Percentiles rank a stretch among this genome's conserved stretches.
These are phyloP conservation scores for Murina feae DNA, from an alignment of 2,113 vertebrate species.

Conservation along the genomic window DNA sequence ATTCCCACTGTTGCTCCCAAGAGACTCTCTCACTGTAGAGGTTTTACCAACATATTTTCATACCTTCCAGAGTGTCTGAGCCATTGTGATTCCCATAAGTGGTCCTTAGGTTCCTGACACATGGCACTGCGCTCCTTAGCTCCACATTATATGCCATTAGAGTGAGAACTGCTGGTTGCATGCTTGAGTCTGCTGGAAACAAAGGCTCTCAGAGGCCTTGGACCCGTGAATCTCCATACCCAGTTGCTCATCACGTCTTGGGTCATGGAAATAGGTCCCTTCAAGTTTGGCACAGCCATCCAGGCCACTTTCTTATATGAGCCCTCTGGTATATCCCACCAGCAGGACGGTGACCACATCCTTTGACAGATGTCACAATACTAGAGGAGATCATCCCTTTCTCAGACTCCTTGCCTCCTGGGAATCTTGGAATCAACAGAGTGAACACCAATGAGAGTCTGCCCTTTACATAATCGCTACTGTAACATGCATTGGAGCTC, in stretches of 20 bases:
- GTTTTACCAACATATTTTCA: not conserved
- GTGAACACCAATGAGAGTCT: not conserved
- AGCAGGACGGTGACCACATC: not conserved
- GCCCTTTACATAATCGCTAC: not conserved
- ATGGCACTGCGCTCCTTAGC: too few relatives aligned
- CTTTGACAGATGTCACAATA: not conserved
- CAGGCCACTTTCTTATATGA: not conserved
- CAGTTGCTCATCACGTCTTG: not conserved
- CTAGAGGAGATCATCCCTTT: not conserved
- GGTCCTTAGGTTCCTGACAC: not conserved
- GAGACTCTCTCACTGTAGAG: not conserved
- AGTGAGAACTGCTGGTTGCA: not conserved
- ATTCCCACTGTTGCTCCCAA: too few relatives aligned
- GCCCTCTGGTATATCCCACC: not conserved
- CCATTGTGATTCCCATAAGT: not conserved
- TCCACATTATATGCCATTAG: not conserved
- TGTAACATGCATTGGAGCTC: not conserved
- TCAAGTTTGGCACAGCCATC: not conserved
- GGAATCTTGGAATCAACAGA: rapidly evolving
- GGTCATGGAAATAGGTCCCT: not conserved
- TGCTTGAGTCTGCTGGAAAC: not conserved
- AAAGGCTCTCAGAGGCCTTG: not conserved
- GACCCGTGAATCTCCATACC: rapidly evolving
- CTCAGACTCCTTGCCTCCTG: not conserved
- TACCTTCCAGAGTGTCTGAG: not conserved